Conservation (phyloP, 2,888 invertebrate species). For the Bembecia ichneumoniformis region DNA sequence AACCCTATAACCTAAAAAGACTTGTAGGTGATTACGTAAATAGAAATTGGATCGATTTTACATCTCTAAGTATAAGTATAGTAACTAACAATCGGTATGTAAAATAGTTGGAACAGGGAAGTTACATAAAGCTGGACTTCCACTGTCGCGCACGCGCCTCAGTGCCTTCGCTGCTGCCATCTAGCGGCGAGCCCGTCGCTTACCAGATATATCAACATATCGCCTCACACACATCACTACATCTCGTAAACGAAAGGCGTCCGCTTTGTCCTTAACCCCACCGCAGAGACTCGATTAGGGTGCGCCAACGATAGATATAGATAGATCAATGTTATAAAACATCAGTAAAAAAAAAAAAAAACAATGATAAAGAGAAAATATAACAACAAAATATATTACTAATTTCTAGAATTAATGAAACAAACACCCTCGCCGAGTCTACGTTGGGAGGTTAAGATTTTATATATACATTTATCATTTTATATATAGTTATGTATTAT, state of each 20-base stretch:
- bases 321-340: slow-evolving; percentile 19
- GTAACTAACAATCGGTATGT: slow-evolving; percentile 69
- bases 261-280: slow-evolving; percentile 23
- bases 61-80: slow-evolving; percentile 38
- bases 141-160: slow-evolving; percentile 12
- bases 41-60: slow-evolving; percentile 51
- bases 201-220: slow-evolving; percentile 25
- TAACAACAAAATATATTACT: slow-evolving; percentile 64
- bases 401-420: slow-evolving; percentile 47
- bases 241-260: slow-evolving; percentile 37
- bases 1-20: slow-evolving; percentile 16
- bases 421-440: slow-evolving; percentile 38
- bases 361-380: slow-evolving; percentile 57
- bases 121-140: slow-evolving; percentile 31
- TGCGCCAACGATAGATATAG: slow-evolving; percentile 32
- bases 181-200: slow-evolving; percentile 22
- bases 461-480: slow-evolving; percentile 36
- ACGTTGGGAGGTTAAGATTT: slow-evolving; percentile 27
- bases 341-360: slow-evolving; percentile 23
- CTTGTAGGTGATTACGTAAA: slow-evolving; percentile 44
- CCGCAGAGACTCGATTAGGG: slow-evolving; percentile 29
- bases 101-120: slow-evolving; percentile 60
- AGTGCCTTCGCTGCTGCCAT: slow-evolving; percentile 36
- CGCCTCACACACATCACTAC: slow-evolving; percentile 7
- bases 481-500: slow-evolving; percentile 62